Base-by-base conservation (phyloP, 1,140 invertebrate genomes). In the Anadara kagoshimensis region DNA sequence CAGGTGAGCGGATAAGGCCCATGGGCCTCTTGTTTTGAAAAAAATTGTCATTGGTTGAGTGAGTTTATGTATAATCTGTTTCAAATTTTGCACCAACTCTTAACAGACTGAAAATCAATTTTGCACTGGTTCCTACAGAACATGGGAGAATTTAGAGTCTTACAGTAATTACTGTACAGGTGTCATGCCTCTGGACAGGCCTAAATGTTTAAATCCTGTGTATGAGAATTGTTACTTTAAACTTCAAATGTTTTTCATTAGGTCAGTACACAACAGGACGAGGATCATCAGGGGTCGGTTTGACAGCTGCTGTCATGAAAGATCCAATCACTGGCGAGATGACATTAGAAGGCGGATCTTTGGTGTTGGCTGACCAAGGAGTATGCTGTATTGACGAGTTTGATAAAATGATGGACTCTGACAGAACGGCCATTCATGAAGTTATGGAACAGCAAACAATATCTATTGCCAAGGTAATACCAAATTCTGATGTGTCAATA, bases 361-460 rank as follows among this genome's bases (percentile, higher is more conserved):
- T 99, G 1, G 98, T 99, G 14, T 87, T 99, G 57, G 98, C 98
- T 18, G 98, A 99, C 91, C 94, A 97, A 84, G 93, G 98, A 26
- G 95, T 99, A 47, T 99, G 98, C 88, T 99, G 98, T 86, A 99
- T 99, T 89, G 98, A 99, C 86, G 98, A 99, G 90, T 99, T 99
- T 90, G 98, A 99, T 89, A 99, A 99, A 62, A 99, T 99, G 98
- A 94, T 97, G 54, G 98, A 99, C 70, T 87, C 89, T 16, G 98
- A 99, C 90, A 92, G 98, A 82, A 98, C 97, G 0, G 96, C 98
- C 51, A 99, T 99, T 81, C 98, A 99, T 87, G 98, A 99, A 91
- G 91, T 92, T 4, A 99, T 99, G 98, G 98, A 99, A 91, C 98
- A 99, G 85, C 98, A 99, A 90, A 99, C 98, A 1, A 99, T 99